Conservation (phyloP, 2,888 invertebrate genomes). For the Acleris holmiana region DNA sequence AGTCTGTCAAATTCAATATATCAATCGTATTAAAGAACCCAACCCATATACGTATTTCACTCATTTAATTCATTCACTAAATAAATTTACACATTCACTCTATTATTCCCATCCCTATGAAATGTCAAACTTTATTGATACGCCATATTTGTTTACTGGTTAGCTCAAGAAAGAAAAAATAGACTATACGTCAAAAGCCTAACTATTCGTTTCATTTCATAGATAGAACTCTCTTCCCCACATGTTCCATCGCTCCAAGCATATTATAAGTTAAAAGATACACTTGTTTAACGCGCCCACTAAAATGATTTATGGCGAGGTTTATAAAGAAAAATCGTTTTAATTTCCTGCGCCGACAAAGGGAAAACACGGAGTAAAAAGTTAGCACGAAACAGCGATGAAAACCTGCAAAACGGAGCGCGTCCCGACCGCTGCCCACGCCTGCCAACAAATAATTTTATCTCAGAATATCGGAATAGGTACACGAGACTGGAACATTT, state of each 20-base stretch:
- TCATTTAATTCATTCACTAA: no score
- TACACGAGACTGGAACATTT: conserved; percentile 3
- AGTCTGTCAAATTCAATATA: no score
- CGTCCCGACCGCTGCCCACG: conserved; percentile 11
- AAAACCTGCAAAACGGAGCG: conserved; percentile 14
- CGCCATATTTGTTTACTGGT: no score
- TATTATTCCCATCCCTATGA: no score
- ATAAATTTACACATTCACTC: no score
- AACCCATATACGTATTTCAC: no score
- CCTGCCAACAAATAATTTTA: not conserved
- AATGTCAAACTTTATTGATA: no score
- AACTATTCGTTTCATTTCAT: no score
- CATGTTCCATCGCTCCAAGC: conserved; percentile 13
- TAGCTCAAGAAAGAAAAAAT: no score
- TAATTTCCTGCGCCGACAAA: conserved; percentile 35
- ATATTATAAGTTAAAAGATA: conserved; percentile 50
- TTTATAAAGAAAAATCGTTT: conserved; percentile 38
- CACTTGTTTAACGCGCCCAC: conserved; percentile 41
- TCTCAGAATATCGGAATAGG: conserved; percentile 7
- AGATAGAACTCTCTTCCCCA: not conserved
- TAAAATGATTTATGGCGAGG: conserved; percentile 33
- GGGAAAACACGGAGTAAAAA: conserved; percentile 22
- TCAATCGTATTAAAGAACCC: no score
- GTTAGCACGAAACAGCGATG: conserved; percentile 12
- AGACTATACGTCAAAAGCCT: no score